A percentile compares a stretch with the other conserved stretches of the same genome.
These are phyloP conservation scores for Drosophila mettleri DNA, from an alignment of 2,888 invertebrate genomes.

Conservation along the genomic window DNA sequence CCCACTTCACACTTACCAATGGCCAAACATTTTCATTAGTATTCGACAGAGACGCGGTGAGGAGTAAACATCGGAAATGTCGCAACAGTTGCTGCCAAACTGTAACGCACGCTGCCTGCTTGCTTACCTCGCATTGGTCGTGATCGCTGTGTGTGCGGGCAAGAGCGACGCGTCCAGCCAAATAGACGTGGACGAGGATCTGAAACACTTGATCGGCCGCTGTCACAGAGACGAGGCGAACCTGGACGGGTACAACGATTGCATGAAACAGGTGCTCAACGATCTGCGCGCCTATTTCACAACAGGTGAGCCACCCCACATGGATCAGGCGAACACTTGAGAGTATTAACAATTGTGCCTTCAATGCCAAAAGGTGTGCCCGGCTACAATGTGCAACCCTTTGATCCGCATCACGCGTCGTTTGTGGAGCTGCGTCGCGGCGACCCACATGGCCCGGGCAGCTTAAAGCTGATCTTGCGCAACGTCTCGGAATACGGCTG, in stretches of 20 bases:
- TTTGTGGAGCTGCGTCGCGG: conserved; percentile 89
- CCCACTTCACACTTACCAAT: background rate
- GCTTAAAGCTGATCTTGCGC: conserved; percentile 89
- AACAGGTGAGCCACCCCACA: conserved; percentile 86
- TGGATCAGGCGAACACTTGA: background rate
- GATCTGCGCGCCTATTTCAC: conserved; percentile 90
- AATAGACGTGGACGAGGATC: conserved; percentile 78
- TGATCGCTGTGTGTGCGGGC: conserved; percentile 2
- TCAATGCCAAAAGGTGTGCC: conserved; percentile 87
- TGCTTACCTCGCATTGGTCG: background rate
- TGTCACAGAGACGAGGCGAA: conserved; percentile 87
- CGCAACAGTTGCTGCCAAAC: conserved; percentile 51
- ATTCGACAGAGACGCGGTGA: conserved; percentile 35
- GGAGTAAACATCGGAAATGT: conserved; percentile 36
- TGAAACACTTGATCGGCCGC: conserved; percentile 85
- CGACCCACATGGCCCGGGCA: conserved; percentile 87
- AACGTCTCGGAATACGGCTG: conserved; percentile 92
- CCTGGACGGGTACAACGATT: conserved; percentile 88
- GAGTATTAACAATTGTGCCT: background rate
- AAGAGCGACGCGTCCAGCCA: conserved; percentile 60
- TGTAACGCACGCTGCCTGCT: conserved; percentile 30
- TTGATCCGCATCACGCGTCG: conserved; percentile 91
- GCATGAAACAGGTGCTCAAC: conserved; percentile 90
- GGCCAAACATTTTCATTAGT: conserved; percentile 32
- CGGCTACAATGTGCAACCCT: conserved; percentile 89